Evolutionary conservation across 2,113 vertebrate species (phyloP).

Genomic region (Mesocricetus auratus): DNA sequence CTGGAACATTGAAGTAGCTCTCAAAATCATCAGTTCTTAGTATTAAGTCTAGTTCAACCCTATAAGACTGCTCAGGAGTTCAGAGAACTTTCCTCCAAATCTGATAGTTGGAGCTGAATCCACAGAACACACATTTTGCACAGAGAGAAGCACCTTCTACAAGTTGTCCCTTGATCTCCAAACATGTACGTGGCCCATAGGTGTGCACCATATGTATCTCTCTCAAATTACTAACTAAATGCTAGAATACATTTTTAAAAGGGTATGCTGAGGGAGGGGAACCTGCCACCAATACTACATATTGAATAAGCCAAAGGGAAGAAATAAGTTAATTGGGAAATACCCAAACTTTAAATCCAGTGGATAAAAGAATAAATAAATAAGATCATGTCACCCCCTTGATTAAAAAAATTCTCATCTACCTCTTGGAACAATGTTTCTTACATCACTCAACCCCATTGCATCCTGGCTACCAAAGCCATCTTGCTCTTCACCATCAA

Average conservation of each 20-base stretch:
- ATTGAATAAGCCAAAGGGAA: background rate
- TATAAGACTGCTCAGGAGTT: background rate
- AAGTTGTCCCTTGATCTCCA: background rate
- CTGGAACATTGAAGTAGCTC: background rate
- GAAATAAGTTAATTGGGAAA: background rate
- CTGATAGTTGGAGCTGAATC: background rate
- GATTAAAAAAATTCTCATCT: background rate
- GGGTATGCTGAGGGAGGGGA: too few relatives aligned
- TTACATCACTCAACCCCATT: background rate
- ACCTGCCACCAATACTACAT: background rate
- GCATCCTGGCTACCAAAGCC: background rate
- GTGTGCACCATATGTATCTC: background rate
- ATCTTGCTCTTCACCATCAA: background rate
- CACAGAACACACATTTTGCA: background rate
- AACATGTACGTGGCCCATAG: background rate
- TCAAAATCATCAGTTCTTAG: background rate
- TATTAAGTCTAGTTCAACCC: background rate
- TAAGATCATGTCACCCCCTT: background rate
- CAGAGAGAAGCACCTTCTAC: background rate
- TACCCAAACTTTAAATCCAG: background rate
- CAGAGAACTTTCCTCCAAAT: background rate
- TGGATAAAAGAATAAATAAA: background rate
- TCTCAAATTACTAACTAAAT: background rate
- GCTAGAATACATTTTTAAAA: background rate
- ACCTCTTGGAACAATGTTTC: background rate